Base-by-base conservation (phyloP, 2,113 vertebrate species). In the Thryonomys swinderianus region DNA sequence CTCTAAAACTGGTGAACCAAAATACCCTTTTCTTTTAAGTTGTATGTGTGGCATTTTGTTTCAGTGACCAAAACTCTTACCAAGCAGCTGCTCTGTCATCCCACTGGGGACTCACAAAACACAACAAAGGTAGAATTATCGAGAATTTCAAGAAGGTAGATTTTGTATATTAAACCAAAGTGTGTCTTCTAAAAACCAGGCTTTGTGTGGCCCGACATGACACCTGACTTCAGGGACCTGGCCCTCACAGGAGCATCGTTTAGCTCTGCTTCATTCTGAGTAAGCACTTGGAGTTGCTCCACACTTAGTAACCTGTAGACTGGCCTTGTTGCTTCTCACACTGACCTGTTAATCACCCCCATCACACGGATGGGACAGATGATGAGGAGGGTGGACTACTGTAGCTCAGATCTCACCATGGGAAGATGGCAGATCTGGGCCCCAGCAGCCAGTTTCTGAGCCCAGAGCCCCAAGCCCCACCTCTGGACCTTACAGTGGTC, bases 401-500 rank as follows among this genome's bases (percentile, higher is more conserved):
- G 85, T 66, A n/a, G 67, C 13, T 16, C 48, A 51, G 48, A 66
- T 40, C 18, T 37, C 37, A 4, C 2, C 42, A 67, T 32, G 25
- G 14, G 23, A 48, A 78, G 61, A 34, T 8, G 32, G 9, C 30
- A 40, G 16, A 82, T 8, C 4, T 37, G 2, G 53, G 51, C 23
- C 18, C 20, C 45, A 4, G 53, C 34, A 48, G 2, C 12, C 23
- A n/a, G 3, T 27, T 1, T 55, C 17, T 73, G 40, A 42, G 14
- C 1, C 3, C 18, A n/a, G 9, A 23, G 0, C 7, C 16, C n/a
- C 18, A 3, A 30, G 7, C 2, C 45, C 18, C 30, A 32, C 48
- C n/a, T 27, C 53, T 8, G n/a, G 9, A 23, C 34, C 32, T 5
- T 21, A 71, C 20, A 32, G 6, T n/a, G n/a, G n/a, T n/a, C n/a